Conservation (phyloP, 2,888 invertebrate species). For the Eutolmus rufibarbis region DNA sequence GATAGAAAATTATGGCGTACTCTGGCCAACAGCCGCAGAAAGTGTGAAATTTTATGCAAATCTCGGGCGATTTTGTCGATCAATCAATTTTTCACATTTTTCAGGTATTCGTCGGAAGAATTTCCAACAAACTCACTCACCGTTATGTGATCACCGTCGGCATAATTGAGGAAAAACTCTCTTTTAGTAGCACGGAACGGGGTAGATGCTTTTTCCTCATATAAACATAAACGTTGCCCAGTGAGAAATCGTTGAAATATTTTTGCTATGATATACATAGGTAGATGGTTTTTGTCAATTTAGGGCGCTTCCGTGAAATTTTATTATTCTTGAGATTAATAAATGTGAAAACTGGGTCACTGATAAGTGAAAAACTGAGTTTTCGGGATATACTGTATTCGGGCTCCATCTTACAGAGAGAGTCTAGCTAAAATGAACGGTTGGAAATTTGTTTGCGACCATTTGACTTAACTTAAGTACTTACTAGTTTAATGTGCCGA, state of each 20-base stretch:
- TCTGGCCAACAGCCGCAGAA: not conserved
- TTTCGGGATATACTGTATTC: too few relatives aligned
- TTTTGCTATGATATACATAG: not conserved
- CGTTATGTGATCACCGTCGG: not conserved
- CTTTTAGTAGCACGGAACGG: not conserved
- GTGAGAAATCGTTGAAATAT: not conserved
- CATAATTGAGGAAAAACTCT: conserved; percentile 11
- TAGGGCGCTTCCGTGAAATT: not conserved
- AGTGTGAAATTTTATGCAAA: conserved; percentile 40
- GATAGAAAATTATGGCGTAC: not conserved
- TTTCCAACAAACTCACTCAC: not conserved
- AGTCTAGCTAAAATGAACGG: too few relatives aligned
- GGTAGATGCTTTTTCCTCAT: not conserved
- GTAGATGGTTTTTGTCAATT: not conserved
- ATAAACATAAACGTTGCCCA: not conserved
- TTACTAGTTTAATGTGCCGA: too few relatives aligned
- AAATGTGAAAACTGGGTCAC: not conserved
- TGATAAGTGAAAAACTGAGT: not conserved
- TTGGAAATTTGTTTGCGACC: too few relatives aligned
- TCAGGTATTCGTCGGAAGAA: conserved; percentile 4
- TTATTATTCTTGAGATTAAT: not conserved
- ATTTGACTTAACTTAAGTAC: too few relatives aligned
- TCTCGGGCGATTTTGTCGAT: conserved; percentile 15
- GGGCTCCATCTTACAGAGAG: too few relatives aligned
- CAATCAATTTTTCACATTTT: conserved; percentile 16